Evolutionary conservation across 92 coral and sea anemone species (phyloP), one percentile per base, ranked within the genome.

Genomic region (Metridium senile): DNA sequence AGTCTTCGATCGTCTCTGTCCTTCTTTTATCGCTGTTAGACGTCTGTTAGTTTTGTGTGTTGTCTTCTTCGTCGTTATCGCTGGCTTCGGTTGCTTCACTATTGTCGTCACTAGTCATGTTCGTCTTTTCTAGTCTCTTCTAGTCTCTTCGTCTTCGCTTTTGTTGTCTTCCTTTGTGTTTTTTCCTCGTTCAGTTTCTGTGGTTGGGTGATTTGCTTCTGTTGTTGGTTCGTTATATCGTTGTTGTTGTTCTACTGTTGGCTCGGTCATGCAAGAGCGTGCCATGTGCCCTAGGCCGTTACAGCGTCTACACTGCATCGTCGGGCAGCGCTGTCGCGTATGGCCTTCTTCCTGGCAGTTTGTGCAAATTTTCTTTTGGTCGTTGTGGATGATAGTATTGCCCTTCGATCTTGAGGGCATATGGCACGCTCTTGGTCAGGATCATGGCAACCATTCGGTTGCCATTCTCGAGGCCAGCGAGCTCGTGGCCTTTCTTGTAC

Each of bases 381-480:
- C 20, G 65, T 26, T 58, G 65, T 58, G 65, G 20, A 58, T 58
- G 25, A n/a, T n/a, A 58, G 26, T 26, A 58, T 58, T 58, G 9
- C 26, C 65, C 65, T 21, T 8, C 65, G 8, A 58, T 20, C 21
- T 58, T 58, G 25, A 58, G 7, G 7, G 65, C 7, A n/a, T 58
- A 58, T 8, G 65, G 65, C 8, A 58, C 20, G 30, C 65, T 58
- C 10, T 10, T 7, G 21, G 7, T 58, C 65, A n/a, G 65, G 51
- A 45, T n/a, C n/a, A n/a, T n/a, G n/a, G n/a, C n/a, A n/a, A n/a
- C n/a, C n/a, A n/a, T n/a, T n/a, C n/a, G n/a, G n/a, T n/a, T n/a
- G n/a, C n/a, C n/a, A 16, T 45, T 45, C 16, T 45, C 51, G n/a
- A 45, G 7, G 51, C 51, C 51, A 45, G 51, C 51, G 51, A 45